Evolutionary conservation across 2,888 invertebrate species (phyloP).

Genomic region (Esperia sulphurella): DNA sequence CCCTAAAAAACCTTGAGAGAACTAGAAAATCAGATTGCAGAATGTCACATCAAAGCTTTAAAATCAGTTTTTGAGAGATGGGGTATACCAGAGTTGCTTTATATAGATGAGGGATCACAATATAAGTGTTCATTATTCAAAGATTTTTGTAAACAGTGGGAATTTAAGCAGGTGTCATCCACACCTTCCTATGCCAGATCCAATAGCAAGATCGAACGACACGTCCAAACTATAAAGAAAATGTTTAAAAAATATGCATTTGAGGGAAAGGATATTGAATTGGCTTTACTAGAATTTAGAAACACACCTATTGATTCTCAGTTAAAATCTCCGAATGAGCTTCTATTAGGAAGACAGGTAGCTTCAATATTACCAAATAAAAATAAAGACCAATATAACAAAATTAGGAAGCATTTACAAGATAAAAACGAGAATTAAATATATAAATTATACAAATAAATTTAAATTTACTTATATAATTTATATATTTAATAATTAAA

Average conservation of each 20-base stretch:
- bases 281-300: conserved; percentile 9
- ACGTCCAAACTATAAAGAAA: conserved; percentile 7
- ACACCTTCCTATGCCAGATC: conserved; percentile 6
- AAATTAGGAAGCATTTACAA: background rate
- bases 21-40: conserved; percentile 5
- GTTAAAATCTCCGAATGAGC: conserved; percentile 7
- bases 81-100: conserved; percentile 5
- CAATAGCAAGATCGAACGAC: conserved; percentile 6
- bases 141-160: conserved; percentile 2
- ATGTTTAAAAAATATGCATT: conserved; percentile 5
- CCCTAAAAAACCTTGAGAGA: conserved; percentile 3
- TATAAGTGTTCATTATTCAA: conserved; percentile 4
- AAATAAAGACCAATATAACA: background rate
- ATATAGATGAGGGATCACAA: conserved; percentile 6
- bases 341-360: conserved; percentile 5
- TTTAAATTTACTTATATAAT: no score
- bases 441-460: no score
- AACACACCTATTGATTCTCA: conserved; percentile 7
- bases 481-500: no score
- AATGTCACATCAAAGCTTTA: conserved; percentile 4
- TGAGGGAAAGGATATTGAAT: conserved; percentile 6
- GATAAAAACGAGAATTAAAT: background rate
- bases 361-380: background rate
- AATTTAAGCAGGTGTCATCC: background rate
- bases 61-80: conserved; percentile 6